These are phyloP conservation scores for Recurvirostra avosetta DNA, from an alignment of 2,113 vertebrate genomes.

Conservation along the genomic window DNA sequence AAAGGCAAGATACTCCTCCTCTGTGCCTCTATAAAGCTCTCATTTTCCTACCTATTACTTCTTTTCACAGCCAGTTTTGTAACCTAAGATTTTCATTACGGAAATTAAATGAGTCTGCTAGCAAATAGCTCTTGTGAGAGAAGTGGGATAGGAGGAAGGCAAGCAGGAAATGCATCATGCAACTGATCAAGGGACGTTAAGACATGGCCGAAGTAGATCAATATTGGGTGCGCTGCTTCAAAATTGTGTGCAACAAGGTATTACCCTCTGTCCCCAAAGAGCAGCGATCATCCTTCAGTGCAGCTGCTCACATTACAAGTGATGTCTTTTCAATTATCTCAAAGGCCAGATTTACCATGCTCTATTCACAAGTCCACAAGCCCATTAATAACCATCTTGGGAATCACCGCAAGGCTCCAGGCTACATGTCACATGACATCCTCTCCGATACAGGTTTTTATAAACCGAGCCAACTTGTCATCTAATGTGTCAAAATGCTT, in stretches of 20 bases:
- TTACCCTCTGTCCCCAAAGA: not conserved
- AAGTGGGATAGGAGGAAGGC: not conserved
- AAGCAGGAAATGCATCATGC: not conserved
- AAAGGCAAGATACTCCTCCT: not conserved
- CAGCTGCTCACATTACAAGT: constrained; percentile 10
- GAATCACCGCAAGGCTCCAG: not conserved
- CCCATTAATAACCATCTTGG: constrained; percentile 55
- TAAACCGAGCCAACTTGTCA: constrained; percentile 19
- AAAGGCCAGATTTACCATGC: constrained; percentile 31
- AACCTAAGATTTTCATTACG: not conserved
- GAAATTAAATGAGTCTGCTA: not conserved
- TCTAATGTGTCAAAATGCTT: constrained; percentile 25
- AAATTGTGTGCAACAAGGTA: not conserved
- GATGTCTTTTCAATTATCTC: constrained; percentile 58
- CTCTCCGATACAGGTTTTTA: constrained; percentile 1
- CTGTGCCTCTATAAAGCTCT: not conserved
- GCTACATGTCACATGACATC: not conserved
- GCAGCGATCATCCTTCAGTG: not conserved
- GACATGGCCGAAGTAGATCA: not conserved
- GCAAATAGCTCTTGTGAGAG: not conserved
- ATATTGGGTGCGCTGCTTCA: not conserved
- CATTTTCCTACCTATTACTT: not conserved
- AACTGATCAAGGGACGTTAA: not conserved
- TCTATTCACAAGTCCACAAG: constrained; percentile 37
- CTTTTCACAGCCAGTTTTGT: not conserved